Conservation (phyloP, 2,797 vertebrate species). For the Megaceryle alcyon region DNA sequence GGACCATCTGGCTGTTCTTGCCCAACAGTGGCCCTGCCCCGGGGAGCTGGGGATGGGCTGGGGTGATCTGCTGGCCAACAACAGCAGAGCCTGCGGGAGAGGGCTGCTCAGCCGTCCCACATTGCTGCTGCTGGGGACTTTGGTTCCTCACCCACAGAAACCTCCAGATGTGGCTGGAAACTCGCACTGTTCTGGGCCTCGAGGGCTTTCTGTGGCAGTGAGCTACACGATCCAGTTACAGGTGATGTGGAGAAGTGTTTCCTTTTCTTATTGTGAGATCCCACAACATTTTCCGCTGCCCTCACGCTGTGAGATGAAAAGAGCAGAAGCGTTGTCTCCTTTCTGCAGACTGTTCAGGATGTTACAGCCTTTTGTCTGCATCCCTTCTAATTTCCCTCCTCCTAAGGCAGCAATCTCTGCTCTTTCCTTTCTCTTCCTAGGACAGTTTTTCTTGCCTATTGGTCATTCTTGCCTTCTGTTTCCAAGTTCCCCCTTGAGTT, state of each 20-base stretch:
- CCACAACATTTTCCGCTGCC: background rate
- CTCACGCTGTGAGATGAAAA: background rate
- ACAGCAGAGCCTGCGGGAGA: background rate
- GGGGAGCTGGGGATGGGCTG: background rate
- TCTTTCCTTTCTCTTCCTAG: background rate
- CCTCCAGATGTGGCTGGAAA: background rate
- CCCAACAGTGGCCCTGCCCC: background rate
- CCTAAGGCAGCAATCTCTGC: background rate
- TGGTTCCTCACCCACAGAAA: background rate
- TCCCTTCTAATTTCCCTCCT: background rate
- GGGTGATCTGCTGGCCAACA: background rate
- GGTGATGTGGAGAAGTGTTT: background rate
- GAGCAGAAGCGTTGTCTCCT: background rate
- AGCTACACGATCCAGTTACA: accelerated
- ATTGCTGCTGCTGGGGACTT: background rate
- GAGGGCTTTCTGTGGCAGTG: background rate
- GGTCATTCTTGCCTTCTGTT: background rate
- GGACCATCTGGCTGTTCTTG: background rate
- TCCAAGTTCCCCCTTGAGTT: background rate
- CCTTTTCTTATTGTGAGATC: background rate
- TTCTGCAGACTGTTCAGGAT: background rate
- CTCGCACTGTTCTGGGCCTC: background rate
- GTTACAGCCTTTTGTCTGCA: background rate
- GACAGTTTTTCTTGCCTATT: background rate
- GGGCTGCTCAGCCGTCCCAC: background rate